Conservation (phyloP, 1,140 invertebrate genomes). For the Diorhabda elongata region DNA sequence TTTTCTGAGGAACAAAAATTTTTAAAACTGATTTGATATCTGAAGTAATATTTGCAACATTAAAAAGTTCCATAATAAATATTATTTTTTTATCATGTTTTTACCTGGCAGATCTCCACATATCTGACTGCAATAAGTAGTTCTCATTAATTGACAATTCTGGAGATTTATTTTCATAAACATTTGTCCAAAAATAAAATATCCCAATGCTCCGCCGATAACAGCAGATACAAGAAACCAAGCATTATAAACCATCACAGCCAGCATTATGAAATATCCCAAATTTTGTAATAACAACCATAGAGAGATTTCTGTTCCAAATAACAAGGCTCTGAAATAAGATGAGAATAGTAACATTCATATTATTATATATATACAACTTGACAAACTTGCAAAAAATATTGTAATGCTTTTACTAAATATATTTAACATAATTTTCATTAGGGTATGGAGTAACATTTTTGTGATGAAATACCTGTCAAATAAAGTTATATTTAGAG, state of each 20-base stretch:
- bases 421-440: too few species aligned
- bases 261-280: slow-evolving; percentile 83
- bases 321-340: slow-evolving; percentile 37
- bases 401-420: too few species aligned
- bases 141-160: slow-evolving; percentile 45
- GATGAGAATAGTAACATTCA: neutral
- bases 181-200: slow-evolving; percentile 53
- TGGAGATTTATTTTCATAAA: slow-evolving; percentile 48
- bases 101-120: slow-evolving; percentile 41
- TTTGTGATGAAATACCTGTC: slow-evolving; percentile 29
- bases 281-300: slow-evolving; percentile 48
- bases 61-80: neutral
- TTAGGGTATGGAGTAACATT: too few species aligned
- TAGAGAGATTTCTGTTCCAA: slow-evolving; percentile 39
- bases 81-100: neutral
- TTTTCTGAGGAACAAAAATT: slow-evolving; percentile 10
- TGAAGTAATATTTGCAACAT: slow-evolving; percentile 1
- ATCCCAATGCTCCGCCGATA: slow-evolving; percentile 72
- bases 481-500: slow-evolving; percentile 34
- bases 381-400: too few species aligned
- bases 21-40: neutral
- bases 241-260: slow-evolving; percentile 85
- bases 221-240: slow-evolving; percentile 72
- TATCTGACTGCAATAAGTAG: slow-evolving; percentile 41
- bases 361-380: too few species aligned